phyloP scores from a whole-genome alignment of 2,888 invertebrate species.

The Lithophane socia region DNA sequence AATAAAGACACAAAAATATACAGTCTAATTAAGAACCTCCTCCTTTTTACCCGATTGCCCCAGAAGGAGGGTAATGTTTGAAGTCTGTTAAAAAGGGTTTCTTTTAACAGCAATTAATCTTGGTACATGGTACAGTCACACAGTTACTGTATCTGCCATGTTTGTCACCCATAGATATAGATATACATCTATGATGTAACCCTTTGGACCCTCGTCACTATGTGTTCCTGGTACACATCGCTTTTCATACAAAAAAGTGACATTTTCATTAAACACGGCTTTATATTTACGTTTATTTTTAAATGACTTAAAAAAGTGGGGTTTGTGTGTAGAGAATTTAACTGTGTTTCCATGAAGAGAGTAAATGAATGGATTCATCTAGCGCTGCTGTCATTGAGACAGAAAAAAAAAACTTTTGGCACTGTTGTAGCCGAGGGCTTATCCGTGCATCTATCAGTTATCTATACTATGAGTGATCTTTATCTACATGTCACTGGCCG shows the following conservation, averaged over 20 bases:
- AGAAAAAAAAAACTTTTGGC: not conserved
- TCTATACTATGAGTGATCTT: not conserved
- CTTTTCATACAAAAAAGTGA: not conserved
- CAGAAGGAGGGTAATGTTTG: too few relatives aligned
- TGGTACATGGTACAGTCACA: slow-evolving; percentile 13
- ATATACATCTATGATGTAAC: not conserved
- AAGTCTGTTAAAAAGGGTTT: not conserved
- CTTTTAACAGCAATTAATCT: slow-evolving; percentile 38
- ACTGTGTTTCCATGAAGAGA: not conserved
- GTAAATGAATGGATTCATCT: not conserved
- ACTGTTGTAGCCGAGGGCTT: too few relatives aligned
- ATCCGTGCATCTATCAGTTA: not conserved
- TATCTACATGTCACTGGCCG: too few relatives aligned
- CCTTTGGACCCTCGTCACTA: slow-evolving; percentile 43
- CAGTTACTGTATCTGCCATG: not conserved
- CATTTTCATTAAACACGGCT: not conserved
- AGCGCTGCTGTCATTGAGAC: not conserved
- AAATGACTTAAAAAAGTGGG: not conserved
- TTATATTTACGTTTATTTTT: not conserved
- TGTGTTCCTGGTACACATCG: slow-evolving; percentile 12
- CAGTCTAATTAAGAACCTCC: too few relatives aligned
- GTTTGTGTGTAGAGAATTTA: too few relatives aligned
- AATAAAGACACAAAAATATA: too few relatives aligned
- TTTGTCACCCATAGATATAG: not conserved
- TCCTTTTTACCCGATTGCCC: too few relatives aligned